These are phyloP conservation scores for Euura saliciscinereae DNA, from an alignment of 1,140 invertebrate species.

Conservation along the genomic window DNA sequence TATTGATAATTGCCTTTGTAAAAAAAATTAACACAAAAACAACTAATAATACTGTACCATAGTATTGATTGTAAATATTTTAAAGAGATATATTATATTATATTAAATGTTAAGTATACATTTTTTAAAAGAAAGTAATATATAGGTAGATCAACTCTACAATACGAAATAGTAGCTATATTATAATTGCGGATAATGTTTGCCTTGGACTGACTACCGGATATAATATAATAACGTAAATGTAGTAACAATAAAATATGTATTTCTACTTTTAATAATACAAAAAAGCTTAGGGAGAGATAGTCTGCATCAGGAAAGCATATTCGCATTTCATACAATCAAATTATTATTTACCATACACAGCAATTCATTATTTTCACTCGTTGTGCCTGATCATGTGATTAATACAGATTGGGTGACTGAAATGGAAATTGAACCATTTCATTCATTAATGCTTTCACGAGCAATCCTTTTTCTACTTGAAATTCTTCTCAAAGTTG, in stretches of 20 bases:
- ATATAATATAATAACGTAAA: slow-evolving; percentile 29
- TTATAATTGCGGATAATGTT: slow-evolving; percentile 57
- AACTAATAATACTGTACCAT: slow-evolving; percentile 53
- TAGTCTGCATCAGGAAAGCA: slow-evolving; percentile 46
- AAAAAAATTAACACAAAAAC: slow-evolving; percentile 49
- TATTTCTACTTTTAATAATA: slow-evolving; percentile 41
- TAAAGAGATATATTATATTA: slow-evolving; percentile 49
- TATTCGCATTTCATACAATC: slow-evolving; percentile 46
- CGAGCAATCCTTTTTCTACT: not conserved
- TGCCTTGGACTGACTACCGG: slow-evolving; percentile 61
- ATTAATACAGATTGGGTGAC: slow-evolving; percentile 1
- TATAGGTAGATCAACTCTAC: slow-evolving; percentile 49
- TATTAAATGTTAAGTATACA: slow-evolving; percentile 60
- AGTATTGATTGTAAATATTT: slow-evolving; percentile 59
- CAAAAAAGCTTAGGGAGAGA: slow-evolving; percentile 39
- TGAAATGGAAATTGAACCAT: not conserved
- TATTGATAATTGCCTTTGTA: slow-evolving; percentile 60
- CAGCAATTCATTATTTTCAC: slow-evolving; percentile 35
- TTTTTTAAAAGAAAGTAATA: slow-evolving; percentile 63
- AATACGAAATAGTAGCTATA: slow-evolving; percentile 53
- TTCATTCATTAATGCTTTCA: not conserved
- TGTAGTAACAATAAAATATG: slow-evolving; percentile 26
- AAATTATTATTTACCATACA: slow-evolving; percentile 25
- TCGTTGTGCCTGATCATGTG: slow-evolving; percentile 42
- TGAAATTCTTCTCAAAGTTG: not conserved